These are phyloP conservation scores for Lepidothrix coronata DNA, from an alignment of 2,113 vertebrate species.

Conservation along the genomic window DNA sequence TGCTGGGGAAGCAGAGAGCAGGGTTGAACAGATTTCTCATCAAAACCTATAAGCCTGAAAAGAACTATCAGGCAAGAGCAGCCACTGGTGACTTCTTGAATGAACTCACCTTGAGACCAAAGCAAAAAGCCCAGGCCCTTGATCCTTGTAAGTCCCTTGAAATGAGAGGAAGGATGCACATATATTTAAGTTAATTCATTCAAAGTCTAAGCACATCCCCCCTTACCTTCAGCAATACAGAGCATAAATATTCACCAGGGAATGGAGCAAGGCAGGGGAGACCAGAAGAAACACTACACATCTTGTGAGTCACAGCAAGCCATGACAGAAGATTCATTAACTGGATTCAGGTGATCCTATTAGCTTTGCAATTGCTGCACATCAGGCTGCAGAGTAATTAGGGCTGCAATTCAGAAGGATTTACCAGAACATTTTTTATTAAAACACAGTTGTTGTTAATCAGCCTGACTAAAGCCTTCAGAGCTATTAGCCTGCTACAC, in stretches of 20 bases:
- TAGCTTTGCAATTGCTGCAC: slow-evolving; percentile 56
- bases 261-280: slow-evolving; percentile 11
- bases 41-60: background rate
- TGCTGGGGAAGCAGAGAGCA: background rate
- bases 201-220: background rate
- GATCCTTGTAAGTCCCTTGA: background rate
- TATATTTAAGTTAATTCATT: slow-evolving; percentile 38
- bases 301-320: slow-evolving; percentile 45
- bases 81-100: background rate
- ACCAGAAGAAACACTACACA: slow-evolving; percentile 11
- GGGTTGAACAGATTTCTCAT: background rate
- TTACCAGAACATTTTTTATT: slow-evolving; percentile 61
- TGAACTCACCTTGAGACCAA: background rate
- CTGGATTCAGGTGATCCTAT: slow-evolving; percentile 61
- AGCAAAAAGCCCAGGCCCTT: background rate
- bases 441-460: slow-evolving; percentile 53
- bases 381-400: slow-evolving; percentile 62
- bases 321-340: slow-evolving; percentile 57
- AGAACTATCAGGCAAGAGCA: background rate
- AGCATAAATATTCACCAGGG: slow-evolving; percentile 23
- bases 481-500: slow-evolving; percentile 36
- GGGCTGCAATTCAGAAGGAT: slow-evolving; percentile 37
- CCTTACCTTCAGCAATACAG: slow-evolving; percentile 26
- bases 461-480: slow-evolving; percentile 38
- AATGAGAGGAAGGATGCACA: slow-evolving; percentile 7